Base-by-base conservation (phyloP, 2,113 vertebrate genomes). In the Acinonyx jubatus region DNA sequence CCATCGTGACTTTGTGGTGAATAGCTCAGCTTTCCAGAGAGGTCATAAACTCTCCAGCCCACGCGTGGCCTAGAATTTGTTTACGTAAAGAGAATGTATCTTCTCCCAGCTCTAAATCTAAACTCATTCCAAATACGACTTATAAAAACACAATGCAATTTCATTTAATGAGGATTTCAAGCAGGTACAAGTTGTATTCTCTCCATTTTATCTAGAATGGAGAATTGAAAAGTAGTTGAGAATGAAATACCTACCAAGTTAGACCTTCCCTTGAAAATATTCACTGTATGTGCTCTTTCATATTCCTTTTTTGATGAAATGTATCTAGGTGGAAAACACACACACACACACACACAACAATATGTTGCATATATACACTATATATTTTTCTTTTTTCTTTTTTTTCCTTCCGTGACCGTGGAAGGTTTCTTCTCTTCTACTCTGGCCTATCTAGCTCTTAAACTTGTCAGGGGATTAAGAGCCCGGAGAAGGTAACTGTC, bases 211-310 rank as follows among this genome's bases (percentile, higher is more conserved):
- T 31, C 7, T 91, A 92, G 66, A 97, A 81, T 86, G 10, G 41
- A 85, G 52, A 80, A 71, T 91, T 96, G 81, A n/a, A 94, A 96
- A 92, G 4, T 63, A 31, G 79, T 82, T 52, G 50, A 96, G 45
- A 91, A 61, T 65, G 81, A 89, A 95, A 84, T 93, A 45, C n/a
- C 41, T 65, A 82, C 31, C 66, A 65, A 71, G 16, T 78, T 89
- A 96, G n/a, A 89, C 11, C 14, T 84, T 45, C 21, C 55, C 25
- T 91, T 69, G 57, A 91, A 83, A 89, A 89, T 80, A 69, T 41
- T 88, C 25, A 48, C 7, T 36, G 18, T 31, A 31, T 68, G 19
- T 87, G 25, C 11, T 83, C 11, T 83, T 95, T 95, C 50, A 18
- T 63, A 61, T 11, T 96, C 63, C 31, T 63, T 33, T 89, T 92